Evolutionary conservation across 2,888 invertebrate species (phyloP).

Genomic region (Hypomecis atomaria): DNA sequence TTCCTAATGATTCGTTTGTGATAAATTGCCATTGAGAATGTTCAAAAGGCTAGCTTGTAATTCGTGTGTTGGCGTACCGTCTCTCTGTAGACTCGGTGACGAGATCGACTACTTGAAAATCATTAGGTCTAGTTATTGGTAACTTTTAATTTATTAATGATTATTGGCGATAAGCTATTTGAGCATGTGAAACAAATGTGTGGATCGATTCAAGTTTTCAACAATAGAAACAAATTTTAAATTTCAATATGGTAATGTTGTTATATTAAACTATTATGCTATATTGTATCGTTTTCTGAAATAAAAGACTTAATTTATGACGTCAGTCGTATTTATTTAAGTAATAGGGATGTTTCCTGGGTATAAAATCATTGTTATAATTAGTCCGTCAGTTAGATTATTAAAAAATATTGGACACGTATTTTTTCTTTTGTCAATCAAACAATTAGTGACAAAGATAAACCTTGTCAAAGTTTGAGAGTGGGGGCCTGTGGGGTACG

Average conservation of each 20-base stretch:
- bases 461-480: too few species aligned
- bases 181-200: background rate
- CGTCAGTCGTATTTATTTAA: constrained; percentile 34
- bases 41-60: constrained; percentile 43
- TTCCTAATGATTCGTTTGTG: constrained; percentile 55
- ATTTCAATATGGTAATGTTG: constrained; percentile 77
- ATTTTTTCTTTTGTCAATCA: too few species aligned
- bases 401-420: too few species aligned
- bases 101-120: background rate
- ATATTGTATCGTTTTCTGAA: constrained; percentile 83
- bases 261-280: constrained; percentile 79
- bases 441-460: too few species aligned
- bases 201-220: constrained; percentile 39
- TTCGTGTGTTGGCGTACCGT: constrained; percentile 5
- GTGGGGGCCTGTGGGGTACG: too few species aligned
- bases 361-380: too few species aligned
- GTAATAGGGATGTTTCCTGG: too few species aligned
- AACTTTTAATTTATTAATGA: background rate
- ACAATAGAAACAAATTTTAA: constrained; percentile 55
- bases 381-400: too few species aligned
- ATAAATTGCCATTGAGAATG: constrained; percentile 54
- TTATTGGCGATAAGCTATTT: constrained; percentile 1
- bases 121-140: constrained; percentile 9
- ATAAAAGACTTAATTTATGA: constrained; percentile 82
- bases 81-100: background rate